Percentiles rank a stretch among this genome's conserved stretches.
phyloP scores from a whole-genome alignment of 2,797 vertebrate genomes.

The Phoxinus dragarum region DNA sequence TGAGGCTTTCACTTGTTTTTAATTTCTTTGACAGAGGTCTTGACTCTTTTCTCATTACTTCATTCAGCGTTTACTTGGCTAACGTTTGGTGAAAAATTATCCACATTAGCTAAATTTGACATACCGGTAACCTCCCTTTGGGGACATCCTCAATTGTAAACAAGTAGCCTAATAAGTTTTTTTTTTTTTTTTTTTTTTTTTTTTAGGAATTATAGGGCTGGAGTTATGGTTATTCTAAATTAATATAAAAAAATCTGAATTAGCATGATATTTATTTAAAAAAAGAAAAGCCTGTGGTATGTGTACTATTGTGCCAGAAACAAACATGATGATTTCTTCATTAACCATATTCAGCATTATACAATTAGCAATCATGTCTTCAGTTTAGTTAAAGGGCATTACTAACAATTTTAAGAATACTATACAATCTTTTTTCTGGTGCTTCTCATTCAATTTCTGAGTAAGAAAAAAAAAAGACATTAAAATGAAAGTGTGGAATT shows the following conservation, averaged over 20 bases:
- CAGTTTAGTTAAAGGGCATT: background rate
- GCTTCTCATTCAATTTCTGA: background rate
- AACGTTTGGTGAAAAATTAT: background rate
- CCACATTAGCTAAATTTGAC: background rate
- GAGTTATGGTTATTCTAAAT: background rate
- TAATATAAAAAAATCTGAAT: background rate
- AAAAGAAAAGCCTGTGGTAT: background rate
- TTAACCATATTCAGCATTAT: background rate
- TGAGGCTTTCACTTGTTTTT: background rate
- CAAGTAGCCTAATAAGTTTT: too few species aligned
- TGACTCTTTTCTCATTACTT: background rate
- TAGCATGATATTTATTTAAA: background rate
- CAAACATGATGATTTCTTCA: background rate
- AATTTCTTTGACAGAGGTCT: background rate
- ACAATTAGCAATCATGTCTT: background rate
- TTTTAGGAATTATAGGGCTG: background rate
- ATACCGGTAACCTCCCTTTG: background rate
- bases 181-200: too few species aligned
- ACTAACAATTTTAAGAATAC: background rate
- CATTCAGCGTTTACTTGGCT: background rate
- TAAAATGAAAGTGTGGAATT: slow-evolving; percentile 35
- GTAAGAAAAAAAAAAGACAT: slow-evolving; percentile 44
- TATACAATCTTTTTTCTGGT: background rate
- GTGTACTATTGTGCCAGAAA: background rate
- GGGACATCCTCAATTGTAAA: too few species aligned